Percentiles rank a stretch among this genome's conserved stretches.
These are phyloP conservation scores for Punctoribates punctum DNA, from an alignment of 2,888 invertebrate genomes.

Conservation along the genomic window DNA sequence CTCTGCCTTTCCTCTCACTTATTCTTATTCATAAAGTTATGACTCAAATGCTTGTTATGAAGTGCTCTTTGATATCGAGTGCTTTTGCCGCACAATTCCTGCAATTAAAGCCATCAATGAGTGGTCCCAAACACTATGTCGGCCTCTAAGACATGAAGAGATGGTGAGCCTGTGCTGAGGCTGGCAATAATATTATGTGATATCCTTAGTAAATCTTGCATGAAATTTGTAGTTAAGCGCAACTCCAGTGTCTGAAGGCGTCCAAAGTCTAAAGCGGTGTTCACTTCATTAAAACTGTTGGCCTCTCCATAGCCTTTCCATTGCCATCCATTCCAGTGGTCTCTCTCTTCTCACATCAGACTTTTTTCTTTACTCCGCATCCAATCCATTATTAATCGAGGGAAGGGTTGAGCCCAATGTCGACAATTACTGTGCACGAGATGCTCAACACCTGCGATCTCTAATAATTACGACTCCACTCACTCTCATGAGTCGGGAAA, in stretches of 20 bases:
- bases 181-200: constrained; percentile 1
- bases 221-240: constrained; percentile 28
- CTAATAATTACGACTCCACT: neutral
- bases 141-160: neutral
- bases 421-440: constrained; percentile 24
- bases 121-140: too few species aligned
- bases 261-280: constrained; percentile 33
- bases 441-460: constrained; percentile 32
- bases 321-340: too few species aligned
- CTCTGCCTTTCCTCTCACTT: neutral
- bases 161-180: neutral
- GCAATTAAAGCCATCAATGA: too few species aligned
- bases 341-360: neutral
- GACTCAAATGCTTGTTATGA: too few species aligned
- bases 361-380: neutral
- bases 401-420: constrained; percentile 17
- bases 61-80: too few species aligned
- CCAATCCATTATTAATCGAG: constrained; percentile 26
- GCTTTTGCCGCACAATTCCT: too few species aligned
- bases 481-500: neutral
- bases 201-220: constrained; percentile 30
- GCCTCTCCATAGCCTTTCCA: neutral
- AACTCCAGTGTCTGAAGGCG: neutral
- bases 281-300: constrained; percentile 27
- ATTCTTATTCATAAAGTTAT: too few species aligned